These are phyloP conservation scores for Aphelocoma californica DNA, from an alignment of 2,797 vertebrate species.

Conservation along the genomic window DNA sequence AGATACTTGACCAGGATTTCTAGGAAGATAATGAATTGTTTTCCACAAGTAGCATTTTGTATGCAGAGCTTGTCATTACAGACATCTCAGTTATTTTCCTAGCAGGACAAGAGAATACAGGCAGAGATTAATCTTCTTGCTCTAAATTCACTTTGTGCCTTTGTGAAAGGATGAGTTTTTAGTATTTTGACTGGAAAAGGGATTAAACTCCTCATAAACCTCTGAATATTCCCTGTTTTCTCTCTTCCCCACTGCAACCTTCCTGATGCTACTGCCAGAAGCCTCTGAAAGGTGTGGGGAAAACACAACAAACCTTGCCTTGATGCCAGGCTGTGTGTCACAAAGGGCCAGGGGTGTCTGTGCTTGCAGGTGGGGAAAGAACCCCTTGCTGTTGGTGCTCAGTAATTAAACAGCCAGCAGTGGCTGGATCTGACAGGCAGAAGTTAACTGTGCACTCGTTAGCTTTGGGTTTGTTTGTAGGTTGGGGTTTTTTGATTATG, in stretches of 20 bases:
- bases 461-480: neutral
- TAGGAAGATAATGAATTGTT: neutral
- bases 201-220: neutral
- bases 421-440: neutral
- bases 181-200: neutral
- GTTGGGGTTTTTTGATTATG: neutral
- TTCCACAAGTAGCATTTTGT: neutral
- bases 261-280: neutral
- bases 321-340: neutral
- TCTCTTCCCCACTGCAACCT: fast-evolving
- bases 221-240: neutral
- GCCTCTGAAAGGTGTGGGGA: neutral
- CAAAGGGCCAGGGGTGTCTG: fast-evolving
- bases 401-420: neutral
- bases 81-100: neutral
- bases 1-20: neutral
- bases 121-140: neutral
- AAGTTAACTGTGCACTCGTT: neutral
- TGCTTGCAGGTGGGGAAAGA: neutral
- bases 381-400: fast-evolving
- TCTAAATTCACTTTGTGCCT: neutral
- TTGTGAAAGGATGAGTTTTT: neutral
- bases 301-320: neutral
- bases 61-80: neutral
- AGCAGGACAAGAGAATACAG: neutral